Evolutionary conservation across 2,797 vertebrate genomes (phyloP), one percentile per base, ranked within the genome.

Genomic region (Notolabrus celidotus): DNA sequence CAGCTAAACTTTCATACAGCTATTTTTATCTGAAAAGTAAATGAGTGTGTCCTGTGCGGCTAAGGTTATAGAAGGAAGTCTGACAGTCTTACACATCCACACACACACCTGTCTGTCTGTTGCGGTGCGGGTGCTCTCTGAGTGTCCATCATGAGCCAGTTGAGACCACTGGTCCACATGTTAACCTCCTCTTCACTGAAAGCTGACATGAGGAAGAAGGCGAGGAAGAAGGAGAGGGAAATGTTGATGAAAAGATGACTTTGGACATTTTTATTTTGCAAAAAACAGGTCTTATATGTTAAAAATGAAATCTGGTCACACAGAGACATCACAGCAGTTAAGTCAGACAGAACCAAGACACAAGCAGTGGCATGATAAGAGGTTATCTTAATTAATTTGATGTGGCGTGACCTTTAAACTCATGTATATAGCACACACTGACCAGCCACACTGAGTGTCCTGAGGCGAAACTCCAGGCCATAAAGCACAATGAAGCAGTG

Each of bases 401-500:
- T 27, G 25, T 12, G 4, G 2, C 56, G 31, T 42, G 41, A 46
- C 46, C 22, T 46, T 46, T 29, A 5, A 29, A 25, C 23, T 73
- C 27, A 39, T n/a, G 52, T 10, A 62, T 12, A 14, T 8, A 31
- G 10, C 14, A 77, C 7, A 72, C 71, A 91, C 93, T 19, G 41
- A 96, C 96, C 95, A 0, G 95, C 95, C 43, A 96, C 88, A 0
- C 96, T 96, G 75, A 96, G 92, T 0, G 95, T 96, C 88, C 93
- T 85, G 50, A 96, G 93, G 80, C 96, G 91, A 85, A 96, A 96
- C 84, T 96, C 96, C 57, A 91, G 89, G 19, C 95, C 96, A 0
- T 96, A 96, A 19, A 96, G 90, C 63, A 96, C 91, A 83, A 96
- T 95, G 88, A 96, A 96, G 89, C 96, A 96, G 88, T 94, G 93